phyloP scores from a whole-genome alignment of 2,888 invertebrate species.

The Galeopsomyia nigrocyanea region DNA sequence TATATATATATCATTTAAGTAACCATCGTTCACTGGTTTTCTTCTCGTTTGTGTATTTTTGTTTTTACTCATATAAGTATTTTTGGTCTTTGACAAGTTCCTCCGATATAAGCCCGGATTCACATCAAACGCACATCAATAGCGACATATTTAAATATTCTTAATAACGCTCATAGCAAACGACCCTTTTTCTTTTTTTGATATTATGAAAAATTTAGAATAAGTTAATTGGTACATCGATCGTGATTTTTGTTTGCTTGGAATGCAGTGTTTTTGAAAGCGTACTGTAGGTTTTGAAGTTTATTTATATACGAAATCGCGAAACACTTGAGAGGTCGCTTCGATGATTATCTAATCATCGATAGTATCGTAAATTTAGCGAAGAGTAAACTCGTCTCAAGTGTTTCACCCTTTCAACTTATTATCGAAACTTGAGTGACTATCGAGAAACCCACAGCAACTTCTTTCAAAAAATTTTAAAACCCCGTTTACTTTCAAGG shows the following conservation, averaged over 20 bases:
- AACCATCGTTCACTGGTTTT: conserved; percentile 5
- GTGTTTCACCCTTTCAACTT: too few relatives aligned
- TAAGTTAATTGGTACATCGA: conserved; percentile 21
- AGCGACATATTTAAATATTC: not conserved
- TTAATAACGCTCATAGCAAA: conserved; percentile 17
- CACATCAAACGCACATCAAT: conserved; percentile 21
- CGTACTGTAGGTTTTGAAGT: too few relatives aligned
- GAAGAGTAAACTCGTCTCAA: too few relatives aligned
- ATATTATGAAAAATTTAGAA: conserved; percentile 14
- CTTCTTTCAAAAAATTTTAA: not conserved
- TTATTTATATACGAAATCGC: too few relatives aligned
- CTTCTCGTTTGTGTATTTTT: not conserved
- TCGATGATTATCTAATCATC: too few relatives aligned
- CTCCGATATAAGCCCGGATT: conserved; percentile 7
- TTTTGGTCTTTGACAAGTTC: conserved; percentile 46
- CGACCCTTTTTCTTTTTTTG: not conserved
- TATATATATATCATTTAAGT: too few relatives aligned
- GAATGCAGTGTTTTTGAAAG: too few relatives aligned
- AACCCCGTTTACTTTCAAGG: not conserved
- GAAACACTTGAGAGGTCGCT: too few relatives aligned
- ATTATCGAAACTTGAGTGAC: too few relatives aligned
- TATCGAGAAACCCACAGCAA: too few relatives aligned
- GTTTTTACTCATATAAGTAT: conserved; percentile 36
- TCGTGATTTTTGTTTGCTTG: conserved; percentile 10
- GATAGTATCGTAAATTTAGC: too few relatives aligned